Evolutionary conservation across 2,797 vertebrate species (phyloP).

Genomic region (Enteromius anoplus): DNA sequence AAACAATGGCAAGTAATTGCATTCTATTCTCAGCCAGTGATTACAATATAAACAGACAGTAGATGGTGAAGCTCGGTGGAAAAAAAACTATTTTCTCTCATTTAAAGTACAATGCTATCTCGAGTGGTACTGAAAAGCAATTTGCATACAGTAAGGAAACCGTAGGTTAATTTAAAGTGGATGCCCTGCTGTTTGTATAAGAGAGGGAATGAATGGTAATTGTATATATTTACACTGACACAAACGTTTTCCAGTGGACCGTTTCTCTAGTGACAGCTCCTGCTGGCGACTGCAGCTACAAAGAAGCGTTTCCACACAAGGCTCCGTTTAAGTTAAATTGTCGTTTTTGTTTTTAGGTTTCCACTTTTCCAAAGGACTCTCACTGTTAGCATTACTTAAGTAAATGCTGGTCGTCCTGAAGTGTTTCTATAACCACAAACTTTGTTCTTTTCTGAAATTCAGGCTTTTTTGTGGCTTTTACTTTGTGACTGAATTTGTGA

Average conservation of each 20-base stretch:
- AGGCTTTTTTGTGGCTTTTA: neutral
- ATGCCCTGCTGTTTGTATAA: slow-evolving; percentile 18
- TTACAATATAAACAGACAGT: slow-evolving; percentile 21
- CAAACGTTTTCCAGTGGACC: slow-evolving; percentile 61
- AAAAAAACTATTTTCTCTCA: slow-evolving; percentile 6
- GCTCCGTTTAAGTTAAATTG: neutral
- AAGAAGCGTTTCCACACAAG: neutral
- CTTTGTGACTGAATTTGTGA: neutral
- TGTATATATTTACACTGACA: slow-evolving; percentile 62
- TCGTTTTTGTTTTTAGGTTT: slow-evolving; percentile 1
- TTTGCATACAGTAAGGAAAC: slow-evolving; percentile 34
- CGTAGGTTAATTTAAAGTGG: slow-evolving; percentile 39
- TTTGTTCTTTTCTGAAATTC: slow-evolving; percentile 10
- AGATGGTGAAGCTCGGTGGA: neutral
- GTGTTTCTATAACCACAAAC: neutral
- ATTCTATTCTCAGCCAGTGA: neutral
- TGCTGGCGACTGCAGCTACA: slow-evolving; percentile 29
- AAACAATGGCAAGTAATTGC: slow-evolving; percentile 38
- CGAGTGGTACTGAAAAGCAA: slow-evolving; percentile 22
- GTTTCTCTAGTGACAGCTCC: slow-evolving; percentile 61
- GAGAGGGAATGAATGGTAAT: slow-evolving; percentile 61
- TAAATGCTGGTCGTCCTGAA: neutral
- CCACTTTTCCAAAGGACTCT: neutral
- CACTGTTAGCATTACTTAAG: neutral
- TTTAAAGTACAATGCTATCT: slow-evolving; percentile 7